Evolutionary conservation across 2,113 vertebrate species (phyloP), one percentile per base, ranked within the genome.

Genomic region (Cyprinodon tularosa): DNA sequence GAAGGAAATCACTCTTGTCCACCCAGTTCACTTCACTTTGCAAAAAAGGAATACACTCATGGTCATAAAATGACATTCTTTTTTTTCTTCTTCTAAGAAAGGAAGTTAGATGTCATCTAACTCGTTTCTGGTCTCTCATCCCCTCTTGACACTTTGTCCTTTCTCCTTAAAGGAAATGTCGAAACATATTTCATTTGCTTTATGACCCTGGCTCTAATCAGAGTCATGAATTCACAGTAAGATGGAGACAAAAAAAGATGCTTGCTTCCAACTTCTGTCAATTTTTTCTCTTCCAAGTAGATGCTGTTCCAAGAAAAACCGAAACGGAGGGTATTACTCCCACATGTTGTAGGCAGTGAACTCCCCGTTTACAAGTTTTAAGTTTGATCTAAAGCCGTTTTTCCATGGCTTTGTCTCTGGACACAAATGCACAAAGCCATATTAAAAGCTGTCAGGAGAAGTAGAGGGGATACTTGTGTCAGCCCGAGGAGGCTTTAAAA

Each of bases 261-360:
- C 70, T 64, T 13, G 42, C 64, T 59, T 82, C 50, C 36, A 85
- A 84, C 72, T 77, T 75, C 53, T 80, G 50, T 74, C n/a, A 80
- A 68, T 71, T 70, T 67, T 15, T 64, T 20, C 14, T 68, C 63
- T 48, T 76, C 66, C 17, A 39, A 74, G 65, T 20, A 82, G 40
- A 45, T 66, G 38, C 60, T 60, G 61, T 64, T 69, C 72, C 74
- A 71, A 50, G 64, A 74, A 71, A 61, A 3, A 29, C 40, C 7
- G 4, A 69, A 85, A 81, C 38, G 77, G 79, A 48, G 72, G 72
- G 78, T 87, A 88, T 89, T 78, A 66, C 44, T 88, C 67, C 86
- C 90, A 90, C 82, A 90, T 91, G 88, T 79, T 77, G 37, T 2
- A 64, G 45, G 48, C 81, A 62, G 62, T 14, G 12, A 67, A 77